Percentiles rank a stretch among this genome's conserved stretches.
Conservation (phyloP, 2,888 invertebrate genomes). For the Caenorhabditis sp. region DNA sequence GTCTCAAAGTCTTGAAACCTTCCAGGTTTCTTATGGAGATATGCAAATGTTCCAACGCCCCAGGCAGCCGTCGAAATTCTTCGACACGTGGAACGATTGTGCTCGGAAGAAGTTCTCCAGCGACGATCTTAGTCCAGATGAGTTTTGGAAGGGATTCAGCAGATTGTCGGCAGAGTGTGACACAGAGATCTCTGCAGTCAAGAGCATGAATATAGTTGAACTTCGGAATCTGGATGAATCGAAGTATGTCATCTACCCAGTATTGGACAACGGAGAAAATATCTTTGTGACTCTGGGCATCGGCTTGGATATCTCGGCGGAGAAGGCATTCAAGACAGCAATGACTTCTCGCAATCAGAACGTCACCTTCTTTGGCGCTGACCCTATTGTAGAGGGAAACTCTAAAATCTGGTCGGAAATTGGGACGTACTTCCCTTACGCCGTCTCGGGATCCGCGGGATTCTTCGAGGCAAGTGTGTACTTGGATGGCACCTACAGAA, state of each 20-base stretch:
- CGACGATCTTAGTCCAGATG: neutral
- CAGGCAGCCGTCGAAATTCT: neutral
- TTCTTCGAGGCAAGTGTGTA: slow-evolving; percentile 27
- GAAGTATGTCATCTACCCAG: neutral
- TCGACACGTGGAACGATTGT: slow-evolving; percentile 7
- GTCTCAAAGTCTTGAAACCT: neutral
- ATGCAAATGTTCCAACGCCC: neutral
- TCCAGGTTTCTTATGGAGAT: neutral
- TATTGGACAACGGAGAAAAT: neutral
- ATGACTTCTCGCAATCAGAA: neutral
- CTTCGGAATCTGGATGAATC: neutral
- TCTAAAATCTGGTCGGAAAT: slow-evolving; percentile 4
- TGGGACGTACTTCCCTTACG: slow-evolving; percentile 29
- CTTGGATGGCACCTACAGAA: neutral
- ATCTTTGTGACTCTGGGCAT: slow-evolving; percentile 17
- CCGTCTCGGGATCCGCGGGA: slow-evolving; percentile 23
- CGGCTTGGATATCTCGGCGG: slow-evolving; percentile 12
- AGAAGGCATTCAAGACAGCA: slow-evolving; percentile 1
- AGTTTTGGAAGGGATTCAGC: neutral
- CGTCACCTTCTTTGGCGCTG: slow-evolving; percentile 32
- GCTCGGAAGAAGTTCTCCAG: neutral
- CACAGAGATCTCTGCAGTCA: neutral
- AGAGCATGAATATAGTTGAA: neutral
- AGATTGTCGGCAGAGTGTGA: neutral
- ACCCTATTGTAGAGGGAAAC: slow-evolving; percentile 17